Evolutionary conservation across 1,140 invertebrate species (phyloP), one percentile per base, ranked within the genome.

Genomic region (Mesaphorura yosii): DNA sequence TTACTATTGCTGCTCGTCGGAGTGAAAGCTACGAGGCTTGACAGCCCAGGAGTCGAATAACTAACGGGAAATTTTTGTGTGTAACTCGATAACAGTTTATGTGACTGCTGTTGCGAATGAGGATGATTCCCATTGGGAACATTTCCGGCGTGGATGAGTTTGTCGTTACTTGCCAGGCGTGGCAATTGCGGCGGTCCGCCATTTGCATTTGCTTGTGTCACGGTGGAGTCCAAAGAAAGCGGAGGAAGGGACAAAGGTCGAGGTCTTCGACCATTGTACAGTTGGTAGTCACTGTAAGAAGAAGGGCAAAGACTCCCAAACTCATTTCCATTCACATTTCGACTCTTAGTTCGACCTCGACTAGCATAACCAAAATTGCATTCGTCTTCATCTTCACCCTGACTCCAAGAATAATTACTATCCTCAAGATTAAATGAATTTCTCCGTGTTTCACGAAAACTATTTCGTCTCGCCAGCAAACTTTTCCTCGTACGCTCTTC

Each of bases 51-150:
- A 25, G 57, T 59, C 10, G 53, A 59, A 38, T 59, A 59, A 38
- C 52, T 55, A 55, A 59, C 49, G 17, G 57, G 57, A 27, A 59
- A 59, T 37, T 55, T 59, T 50, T 56, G 58, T 26, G 48, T 59
- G 53, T 59, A 59, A 45, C 39, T 53, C 5, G 53, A 52, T 17
- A 48, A 51, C 31, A 59, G 45, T 48, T 54, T 45, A 53, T 44
- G 17, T 20, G 44, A 25, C 7, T 37, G 29, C 38, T 34, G 42
- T 29, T 48, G 40, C 31, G 39, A 38, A 2, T 17, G 45, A 48
- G 20, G 23, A 31, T 37, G 48, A 48, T 54, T 39, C 52, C 38
- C 45, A 40, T 44, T 48, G 52, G 45, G 44, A 40, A 27, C 23
- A 54, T 48, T 54, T 28, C n/a, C 20, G n/a, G 22, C 23, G 15